A percentile compares a stretch with the other conserved stretches of the same genome.
Evolutionary conservation across 2,797 vertebrate species (phyloP).

Genomic region (Liparis tanakae): DNA sequence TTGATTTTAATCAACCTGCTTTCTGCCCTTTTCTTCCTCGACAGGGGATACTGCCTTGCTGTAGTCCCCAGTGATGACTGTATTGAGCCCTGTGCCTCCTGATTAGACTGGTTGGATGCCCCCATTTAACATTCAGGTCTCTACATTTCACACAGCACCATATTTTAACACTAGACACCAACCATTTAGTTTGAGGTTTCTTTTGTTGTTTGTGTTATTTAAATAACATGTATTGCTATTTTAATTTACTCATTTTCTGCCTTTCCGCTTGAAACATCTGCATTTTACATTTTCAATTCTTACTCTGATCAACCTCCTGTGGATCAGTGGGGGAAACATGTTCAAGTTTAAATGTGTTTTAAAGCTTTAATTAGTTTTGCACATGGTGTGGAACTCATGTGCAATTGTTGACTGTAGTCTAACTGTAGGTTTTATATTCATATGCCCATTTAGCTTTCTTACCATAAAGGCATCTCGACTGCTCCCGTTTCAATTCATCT

Average conservation of each 20-base stretch:
- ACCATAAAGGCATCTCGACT: slow-evolving; percentile 75
- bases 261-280: not conserved
- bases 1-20: slow-evolving; percentile 75
- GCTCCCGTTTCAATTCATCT: slow-evolving; percentile 67
- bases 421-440: slow-evolving; percentile 8
- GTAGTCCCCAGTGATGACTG: slow-evolving; percentile 83
- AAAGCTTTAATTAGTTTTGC: not conserved
- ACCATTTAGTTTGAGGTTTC: slow-evolving; percentile 1
- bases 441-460: slow-evolving; percentile 68
- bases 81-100: slow-evolving; percentile 82
- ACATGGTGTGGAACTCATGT: not conserved
- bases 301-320: not conserved
- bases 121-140: slow-evolving; percentile 83
- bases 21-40: slow-evolving; percentile 44
- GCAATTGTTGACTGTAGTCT: not conserved
- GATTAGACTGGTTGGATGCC: slow-evolving; percentile 86
- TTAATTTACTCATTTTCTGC: not conserved
- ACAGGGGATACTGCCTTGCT: slow-evolving; percentile 70
- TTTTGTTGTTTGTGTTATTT: not conserved
- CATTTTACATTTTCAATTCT: slow-evolving; percentile 1
- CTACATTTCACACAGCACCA: slow-evolving; percentile 61
- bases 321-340: not conserved
- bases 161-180: slow-evolving; percentile 25
- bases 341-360: not conserved
- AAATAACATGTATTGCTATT: not conserved